A percentile compares a stretch with the other conserved stretches of the same genome.
These are phyloP conservation scores for Marmota flaviventris DNA, from an alignment of 2,113 vertebrate species.

Conservation along the genomic window DNA sequence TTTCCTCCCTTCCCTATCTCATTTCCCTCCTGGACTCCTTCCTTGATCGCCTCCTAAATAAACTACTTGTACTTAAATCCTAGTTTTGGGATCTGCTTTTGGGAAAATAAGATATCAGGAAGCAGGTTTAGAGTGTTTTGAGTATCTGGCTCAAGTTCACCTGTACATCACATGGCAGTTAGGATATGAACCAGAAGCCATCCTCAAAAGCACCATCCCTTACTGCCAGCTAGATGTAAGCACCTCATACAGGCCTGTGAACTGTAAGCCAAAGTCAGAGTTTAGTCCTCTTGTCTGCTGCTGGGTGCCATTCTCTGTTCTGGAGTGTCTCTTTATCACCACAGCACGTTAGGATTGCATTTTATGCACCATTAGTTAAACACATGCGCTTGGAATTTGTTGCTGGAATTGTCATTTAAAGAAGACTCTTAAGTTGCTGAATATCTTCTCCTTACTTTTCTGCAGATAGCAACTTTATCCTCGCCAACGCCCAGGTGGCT, in stretches of 20 bases:
- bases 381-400: neutral
- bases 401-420: neutral
- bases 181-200: neutral
- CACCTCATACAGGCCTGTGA: neutral
- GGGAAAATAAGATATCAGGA: neutral
- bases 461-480: constrained; percentile 99
- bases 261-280: neutral
- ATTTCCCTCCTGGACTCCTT: neutral
- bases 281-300: neutral
- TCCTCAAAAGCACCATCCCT: neutral
- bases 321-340: neutral
- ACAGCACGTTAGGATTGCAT: neutral
- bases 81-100: neutral
- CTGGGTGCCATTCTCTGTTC: neutral
- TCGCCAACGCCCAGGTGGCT: constrained; percentile 98
- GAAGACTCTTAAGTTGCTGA: neutral
- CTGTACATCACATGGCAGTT: neutral
- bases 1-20: neutral
- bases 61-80: neutral
- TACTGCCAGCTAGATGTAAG: neutral
- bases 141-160: neutral
- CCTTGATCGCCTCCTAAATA: neutral
- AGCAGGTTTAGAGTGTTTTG: neutral
- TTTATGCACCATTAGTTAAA: neutral
- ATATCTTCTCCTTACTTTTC: constrained; percentile 76